These are phyloP conservation scores for Thryonomys swinderianus DNA, from an alignment of 2,113 vertebrate genomes.

Conservation along the genomic window DNA sequence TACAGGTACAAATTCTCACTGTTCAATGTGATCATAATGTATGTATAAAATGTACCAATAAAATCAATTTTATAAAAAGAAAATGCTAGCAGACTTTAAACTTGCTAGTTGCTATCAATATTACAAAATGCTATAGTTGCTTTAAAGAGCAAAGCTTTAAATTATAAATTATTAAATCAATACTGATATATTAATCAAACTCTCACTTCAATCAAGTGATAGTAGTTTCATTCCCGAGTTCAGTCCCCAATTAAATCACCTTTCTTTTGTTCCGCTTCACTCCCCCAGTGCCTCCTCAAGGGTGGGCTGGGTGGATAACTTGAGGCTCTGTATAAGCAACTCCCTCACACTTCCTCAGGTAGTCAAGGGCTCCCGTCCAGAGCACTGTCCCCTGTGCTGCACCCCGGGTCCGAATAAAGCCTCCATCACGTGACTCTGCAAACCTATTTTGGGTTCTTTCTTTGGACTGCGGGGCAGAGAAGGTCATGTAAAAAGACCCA, in stretches of 20 bases:
- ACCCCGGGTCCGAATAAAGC: background rate
- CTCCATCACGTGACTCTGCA: background rate
- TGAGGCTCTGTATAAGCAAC: background rate
- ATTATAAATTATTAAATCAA: background rate
- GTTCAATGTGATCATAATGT: no score
- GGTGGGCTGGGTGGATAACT: background rate
- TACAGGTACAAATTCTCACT: no score
- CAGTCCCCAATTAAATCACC: background rate
- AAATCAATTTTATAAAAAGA: background rate
- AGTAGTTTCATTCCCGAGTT: background rate
- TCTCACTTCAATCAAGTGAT: background rate
- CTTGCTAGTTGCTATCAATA: background rate
- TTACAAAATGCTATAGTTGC: background rate
- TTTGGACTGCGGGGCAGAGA: no score
- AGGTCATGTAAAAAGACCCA: background rate
- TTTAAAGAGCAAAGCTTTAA: background rate
- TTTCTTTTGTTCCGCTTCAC: background rate
- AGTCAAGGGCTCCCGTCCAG: background rate
- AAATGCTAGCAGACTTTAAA: background rate
- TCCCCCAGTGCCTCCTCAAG: background rate
- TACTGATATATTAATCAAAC: background rate
- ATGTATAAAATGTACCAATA: no score
- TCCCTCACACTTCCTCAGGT: background rate
- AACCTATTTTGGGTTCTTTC: background rate
- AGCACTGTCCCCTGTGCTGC: background rate